phyloP scores from a whole-genome alignment of 2,888 invertebrate genomes.

The Agonopterix alstromeriana region DNA sequence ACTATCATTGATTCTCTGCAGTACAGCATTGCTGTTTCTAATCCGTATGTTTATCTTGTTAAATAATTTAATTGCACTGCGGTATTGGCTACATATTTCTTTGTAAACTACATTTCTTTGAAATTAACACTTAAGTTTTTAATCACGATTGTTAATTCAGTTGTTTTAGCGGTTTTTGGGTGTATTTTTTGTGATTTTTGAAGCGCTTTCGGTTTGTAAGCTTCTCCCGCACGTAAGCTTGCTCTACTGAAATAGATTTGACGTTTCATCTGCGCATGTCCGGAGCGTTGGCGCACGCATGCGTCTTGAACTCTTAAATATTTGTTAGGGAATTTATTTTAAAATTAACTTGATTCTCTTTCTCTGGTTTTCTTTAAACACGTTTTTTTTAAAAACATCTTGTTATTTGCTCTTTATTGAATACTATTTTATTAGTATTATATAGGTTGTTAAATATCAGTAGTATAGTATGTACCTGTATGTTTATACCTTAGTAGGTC shows the following conservation, averaged over 20 bases:
- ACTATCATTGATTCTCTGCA: slow-evolving; percentile 33
- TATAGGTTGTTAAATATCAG: neutral
- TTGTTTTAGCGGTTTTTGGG: slow-evolving; percentile 1
- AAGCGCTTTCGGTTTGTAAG: slow-evolving; percentile 8
- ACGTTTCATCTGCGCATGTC: slow-evolving; percentile 54
- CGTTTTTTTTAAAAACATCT: too few relatives aligned
- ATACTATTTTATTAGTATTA: too few relatives aligned
- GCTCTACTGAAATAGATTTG: slow-evolving; percentile 64
- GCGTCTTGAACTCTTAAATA: slow-evolving; percentile 25
- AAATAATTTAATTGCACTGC: slow-evolving; percentile 11
- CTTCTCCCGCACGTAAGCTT: slow-evolving; percentile 32
- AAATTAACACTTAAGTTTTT: neutral
- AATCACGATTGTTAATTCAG: neutral
- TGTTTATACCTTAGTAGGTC: slow-evolving; percentile 9
- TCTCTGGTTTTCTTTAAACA: too few relatives aligned
- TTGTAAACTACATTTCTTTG: neutral
- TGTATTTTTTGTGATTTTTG: too few relatives aligned
- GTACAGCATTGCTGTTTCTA: slow-evolving; percentile 59
- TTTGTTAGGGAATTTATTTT: neutral
- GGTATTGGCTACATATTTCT: neutral
- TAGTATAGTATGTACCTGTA: too few relatives aligned
- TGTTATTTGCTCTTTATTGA: too few relatives aligned
- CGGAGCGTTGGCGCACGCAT: slow-evolving; percentile 35
- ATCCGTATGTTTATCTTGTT: slow-evolving; percentile 14
- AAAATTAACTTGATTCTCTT: too few relatives aligned